Base-by-base conservation (phyloP, 2,888 invertebrate species). In the Blera fallax region DNA sequence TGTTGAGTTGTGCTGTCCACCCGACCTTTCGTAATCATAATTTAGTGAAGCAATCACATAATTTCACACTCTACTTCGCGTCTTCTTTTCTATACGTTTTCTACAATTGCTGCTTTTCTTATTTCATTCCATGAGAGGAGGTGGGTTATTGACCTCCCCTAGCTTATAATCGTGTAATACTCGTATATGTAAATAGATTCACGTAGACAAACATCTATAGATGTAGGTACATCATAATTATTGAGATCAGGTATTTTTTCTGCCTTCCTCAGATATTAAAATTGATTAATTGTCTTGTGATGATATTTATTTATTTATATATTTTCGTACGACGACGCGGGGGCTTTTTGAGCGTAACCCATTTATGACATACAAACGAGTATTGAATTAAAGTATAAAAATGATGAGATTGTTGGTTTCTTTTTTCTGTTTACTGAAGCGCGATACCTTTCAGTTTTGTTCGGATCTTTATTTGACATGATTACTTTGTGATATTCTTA, bases 21-120 rank as follows among this genome's bases (percentile, higher is more conserved):
- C 79, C 76, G 74, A 70, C 62, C 82, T 84, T 87, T 87, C 84
- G 82, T 79, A 85, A 85, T 87, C 83, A 81, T 81, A 78, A 81
- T 85, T 87, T 76, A 72, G 79, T 85, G 67, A 72, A 77, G 84
- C 82, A 85, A 87, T 87, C 81, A 84, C 76, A 87, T 79, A 77
- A 87, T 87, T 87, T 87, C 76, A 84, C 84, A 87, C 87, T 87
- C 87, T 87, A 84, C 87, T 87, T 87, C 65, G 85, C 48, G 81
- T 85, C 80, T 76, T 81, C 72, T 79, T 40, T 37, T 70, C 52
- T 43, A 52, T 24, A 60, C 24, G 58, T 82, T 84, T 40, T 80
- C 85, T 67, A 80, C 85, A 80, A 85, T 80, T 76, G 79, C 29
- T n/a, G 62, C 29, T 58, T 37, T 72, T 74, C 76, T 27, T 76